phyloP scores from a whole-genome alignment of 2,888 invertebrate species.

The Cosmia pyralina region DNA sequence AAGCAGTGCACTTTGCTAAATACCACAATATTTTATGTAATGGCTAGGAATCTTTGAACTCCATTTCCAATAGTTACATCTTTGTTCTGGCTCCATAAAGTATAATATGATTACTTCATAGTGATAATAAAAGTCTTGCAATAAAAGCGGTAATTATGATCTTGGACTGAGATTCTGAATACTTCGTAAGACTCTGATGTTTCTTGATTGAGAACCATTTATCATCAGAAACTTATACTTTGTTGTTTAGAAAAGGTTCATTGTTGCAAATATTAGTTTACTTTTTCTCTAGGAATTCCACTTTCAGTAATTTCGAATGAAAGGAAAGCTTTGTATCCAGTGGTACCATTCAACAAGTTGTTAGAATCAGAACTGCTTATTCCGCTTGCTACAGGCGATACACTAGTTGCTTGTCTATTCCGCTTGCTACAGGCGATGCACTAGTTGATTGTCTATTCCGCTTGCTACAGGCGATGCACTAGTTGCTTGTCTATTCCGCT shows the following conservation, averaged over 20 bases:
- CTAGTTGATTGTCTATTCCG: conserved; percentile 36
- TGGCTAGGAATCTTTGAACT: conserved; percentile 56
- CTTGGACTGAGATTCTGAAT: conserved; percentile 40
- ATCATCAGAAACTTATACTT: conserved; percentile 31
- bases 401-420: too few species aligned
- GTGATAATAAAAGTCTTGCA: conserved; percentile 52
- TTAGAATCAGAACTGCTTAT: conserved; percentile 33
- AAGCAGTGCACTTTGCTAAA: conserved; percentile 53
- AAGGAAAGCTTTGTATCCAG: conserved; percentile 36
- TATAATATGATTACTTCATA: conserved; percentile 50
- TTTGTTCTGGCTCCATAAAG: conserved; percentile 49
- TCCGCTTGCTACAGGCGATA: conserved; percentile 39
- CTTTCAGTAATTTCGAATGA: conserved; percentile 33
- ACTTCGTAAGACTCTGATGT: conserved; percentile 15
- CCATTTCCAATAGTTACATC: conserved; percentile 49
- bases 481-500: conserved; percentile 38
- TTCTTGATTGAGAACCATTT: conserved; percentile 24
- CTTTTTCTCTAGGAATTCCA: conserved; percentile 6
- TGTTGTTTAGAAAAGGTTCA: conserved; percentile 14
- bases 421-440: conserved; percentile 47
- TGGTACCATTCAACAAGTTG: conserved; percentile 44
- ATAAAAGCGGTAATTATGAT: conserved; percentile 56
- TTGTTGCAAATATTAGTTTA: conserved; percentile 12
- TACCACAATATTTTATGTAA: conserved; percentile 57
- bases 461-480: conserved; percentile 45